A percentile compares a stretch with the other conserved stretches of the same genome.
Conservation (phyloP, 2,113 vertebrate species). For the Anarrhichthys ocellatus region DNA sequence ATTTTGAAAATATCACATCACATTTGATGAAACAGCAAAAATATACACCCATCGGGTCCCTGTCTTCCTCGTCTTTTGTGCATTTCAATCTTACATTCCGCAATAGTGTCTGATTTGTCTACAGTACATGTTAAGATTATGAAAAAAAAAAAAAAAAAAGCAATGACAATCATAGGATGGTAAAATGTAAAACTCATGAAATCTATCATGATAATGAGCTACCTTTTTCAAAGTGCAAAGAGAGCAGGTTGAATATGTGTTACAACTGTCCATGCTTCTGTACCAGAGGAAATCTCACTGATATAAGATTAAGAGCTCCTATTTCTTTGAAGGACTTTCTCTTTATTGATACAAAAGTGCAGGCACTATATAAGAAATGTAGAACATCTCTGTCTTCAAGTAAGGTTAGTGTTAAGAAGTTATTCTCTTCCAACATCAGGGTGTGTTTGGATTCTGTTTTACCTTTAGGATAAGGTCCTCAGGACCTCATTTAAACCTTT, state of each 20-base stretch:
- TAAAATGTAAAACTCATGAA: constrained; percentile 48
- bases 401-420: constrained; percentile 70
- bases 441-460: constrained; percentile 31
- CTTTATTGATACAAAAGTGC: constrained; percentile 76
- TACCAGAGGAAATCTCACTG: constrained; percentile 70
- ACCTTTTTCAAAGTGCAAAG: constrained; percentile 83
- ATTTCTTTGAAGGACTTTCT: constrained; percentile 57
- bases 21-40: constrained; percentile 72
- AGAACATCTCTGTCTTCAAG: constrained; percentile 77
- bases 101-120: constrained; percentile 66
- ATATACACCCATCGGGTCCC: constrained; percentile 73
- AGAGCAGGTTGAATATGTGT: constrained; percentile 71
- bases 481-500: constrained; percentile 87
- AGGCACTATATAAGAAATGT: constrained; percentile 82
- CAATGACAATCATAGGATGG: constrained; percentile 49
- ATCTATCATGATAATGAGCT: constrained; percentile 66
- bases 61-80: constrained; percentile 79
- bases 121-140: constrained; percentile 64
- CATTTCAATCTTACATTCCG: constrained; percentile 81
- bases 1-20: constrained; percentile 73
- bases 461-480: constrained; percentile 67
- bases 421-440: constrained; percentile 49
- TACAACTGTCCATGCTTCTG: constrained; percentile 50
- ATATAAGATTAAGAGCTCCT: constrained; percentile 66
- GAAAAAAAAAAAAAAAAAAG: constrained; percentile 27